Base-by-base conservation (phyloP, 2,797 vertebrate species). In the Limnodromus scolopaceus region DNA sequence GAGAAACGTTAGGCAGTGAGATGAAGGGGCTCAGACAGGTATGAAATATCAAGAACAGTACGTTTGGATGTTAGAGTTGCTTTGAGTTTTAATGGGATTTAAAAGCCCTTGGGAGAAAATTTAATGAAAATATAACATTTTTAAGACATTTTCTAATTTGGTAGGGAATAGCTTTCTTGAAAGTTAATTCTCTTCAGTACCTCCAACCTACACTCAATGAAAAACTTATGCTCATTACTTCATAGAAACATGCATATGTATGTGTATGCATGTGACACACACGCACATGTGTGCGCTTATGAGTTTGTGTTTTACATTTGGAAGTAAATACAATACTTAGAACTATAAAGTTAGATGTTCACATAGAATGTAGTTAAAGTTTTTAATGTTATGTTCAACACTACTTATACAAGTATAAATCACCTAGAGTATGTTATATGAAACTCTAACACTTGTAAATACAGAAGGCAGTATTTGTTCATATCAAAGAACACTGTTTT, bases 221-320 rank as follows among this genome's bases (percentile, higher is more conserved):
- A 93, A 95, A 93, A 43, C 13, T 61, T 66, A 22, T 5, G 9
- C 16, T 60, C 25, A 60, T 80, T 39, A 41, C 24, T 81, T 86
- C 65, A 48, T 4, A 57, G 58, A 45, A 82, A 48, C 2, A 4
- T 20, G 9, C 4, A 15, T 53, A 28, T 38, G 30, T 17, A 25
- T 16, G 20, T 23, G 25, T 14, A 19, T 17, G 24, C 11, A 6
- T 9, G 3, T 23, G 24, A 45, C 4, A 38, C 1, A 1, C 16
- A 63, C 1, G 1, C 45, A 27, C 14, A 13, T 34, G 2, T 38
- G 22, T 66, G 10, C 2, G 1, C 4, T 30, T 16, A 16, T 7
- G 19, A 19, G 2, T 41, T 79, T 30, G 5, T 20, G 34, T 19
- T 70, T 85, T 70, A 34, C 14, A 74, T 38, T 39, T 11, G 1